Base-by-base conservation (phyloP, 2,888 invertebrate genomes). In the Microdon myrmicae region DNA sequence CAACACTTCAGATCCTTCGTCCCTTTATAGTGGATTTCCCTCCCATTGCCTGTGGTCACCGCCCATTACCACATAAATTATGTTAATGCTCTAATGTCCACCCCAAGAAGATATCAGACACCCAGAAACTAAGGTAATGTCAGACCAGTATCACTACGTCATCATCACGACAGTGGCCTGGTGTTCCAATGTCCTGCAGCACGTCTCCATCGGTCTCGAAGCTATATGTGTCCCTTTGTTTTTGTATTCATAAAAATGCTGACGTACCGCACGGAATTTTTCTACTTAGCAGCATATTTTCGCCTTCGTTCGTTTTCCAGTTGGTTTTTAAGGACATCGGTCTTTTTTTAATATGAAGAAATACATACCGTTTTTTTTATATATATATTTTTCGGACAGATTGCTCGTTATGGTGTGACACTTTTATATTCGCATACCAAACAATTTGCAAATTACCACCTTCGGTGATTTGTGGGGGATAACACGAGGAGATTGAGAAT, bases 21-120 rank as follows among this genome's bases (percentile, higher is more conserved):
- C 19, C 20, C n/a, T n/a, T n/a, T n/a, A n/a, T n/a, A n/a, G n/a
- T n/a, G n/a, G n/a, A n/a, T n/a, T n/a, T n/a, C n/a, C n/a, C n/a
- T n/a, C n/a, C n/a, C n/a, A n/a, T n/a, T n/a, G n/a, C n/a, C n/a
- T n/a, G n/a, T n/a, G 41, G 47, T 41, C 25, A 32, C 59, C 64
- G 47, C 58, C 58, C 58, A 58, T 47, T 43, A 51, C 58, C 64
- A 64, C 64, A 64, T 64, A 64, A 64, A 64, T 64, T 64, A 64
- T 64, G 64, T 64, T 64, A 64, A 64, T 64, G 56, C 45, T 41
- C 49, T 22, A 64, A 64, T 47, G 58, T 64, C 51, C 47, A 32
- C 51, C 64, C 45, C 39, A 16, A 51, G 41, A n/a, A n/a, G n/a
- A 45, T 51, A 58, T 45, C 61, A 39, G n/a, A n/a, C 56, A 32